Evolutionary conservation across 30 jellyfish, hydroid and myxozoan species (phyloP).

Genomic region (Cassiopea andromeda): DNA sequence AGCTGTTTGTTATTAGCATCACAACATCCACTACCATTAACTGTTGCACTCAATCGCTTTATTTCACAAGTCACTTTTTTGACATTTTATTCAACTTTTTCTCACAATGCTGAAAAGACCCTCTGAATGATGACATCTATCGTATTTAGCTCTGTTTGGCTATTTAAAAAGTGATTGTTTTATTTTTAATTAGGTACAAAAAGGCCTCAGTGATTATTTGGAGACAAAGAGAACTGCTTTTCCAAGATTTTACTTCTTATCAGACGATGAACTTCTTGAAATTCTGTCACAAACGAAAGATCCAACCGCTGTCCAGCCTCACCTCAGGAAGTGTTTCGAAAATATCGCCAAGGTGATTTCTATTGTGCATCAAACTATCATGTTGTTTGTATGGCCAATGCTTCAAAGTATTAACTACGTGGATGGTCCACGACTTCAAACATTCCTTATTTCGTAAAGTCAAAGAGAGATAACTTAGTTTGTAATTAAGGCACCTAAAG

Average conservation of each 20-base stretch:
- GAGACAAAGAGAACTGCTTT: slow-evolving; percentile 95
- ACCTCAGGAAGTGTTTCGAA: slow-evolving; percentile 94
- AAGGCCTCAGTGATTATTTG: slow-evolving; percentile 95
- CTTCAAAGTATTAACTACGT: neutral
- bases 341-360: slow-evolving; percentile 86
- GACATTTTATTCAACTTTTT: too few relatives aligned
- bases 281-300: slow-evolving; percentile 97
- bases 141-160: too few relatives aligned
- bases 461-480: too few relatives aligned
- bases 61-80: too few relatives aligned
- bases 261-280: slow-evolving; percentile 96
- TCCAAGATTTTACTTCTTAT: slow-evolving; percentile 92
- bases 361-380: neutral
- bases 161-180: neutral
- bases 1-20: too few relatives aligned
- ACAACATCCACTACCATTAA: too few relatives aligned
- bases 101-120: too few relatives aligned
- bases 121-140: too few relatives aligned
- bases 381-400: neutral
- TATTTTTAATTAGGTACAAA: slow-evolving; percentile 80
- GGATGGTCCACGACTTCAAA: slow-evolving; percentile 9
- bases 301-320: slow-evolving; percentile 99
- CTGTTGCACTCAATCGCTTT: too few relatives aligned
- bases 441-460: too few relatives aligned
- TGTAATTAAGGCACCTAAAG: too few relatives aligned